Evolutionary conservation across 2,797 vertebrate species (phyloP), one percentile per base, ranked within the genome.

Genomic region (Heliangelus exortis): DNA sequence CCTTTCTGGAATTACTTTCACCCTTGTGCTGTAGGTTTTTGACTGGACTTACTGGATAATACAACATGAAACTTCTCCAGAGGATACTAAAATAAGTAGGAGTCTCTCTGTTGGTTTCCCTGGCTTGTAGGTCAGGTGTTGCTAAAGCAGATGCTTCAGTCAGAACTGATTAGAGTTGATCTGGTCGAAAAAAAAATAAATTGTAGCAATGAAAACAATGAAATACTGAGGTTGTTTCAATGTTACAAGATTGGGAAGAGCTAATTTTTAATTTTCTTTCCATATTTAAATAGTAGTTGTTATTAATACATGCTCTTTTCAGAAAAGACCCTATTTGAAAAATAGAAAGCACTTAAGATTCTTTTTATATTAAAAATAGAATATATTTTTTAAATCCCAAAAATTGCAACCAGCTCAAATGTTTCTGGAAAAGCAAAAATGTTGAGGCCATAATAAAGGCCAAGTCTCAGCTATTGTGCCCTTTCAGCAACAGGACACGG

Each of bases 121-220:
- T 73, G 54, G 57, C 31, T 69, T 82, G 47, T 78, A 66, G 76
- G 87, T 92, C 75, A 91, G 81, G 75, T 89, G 72, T 58, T 92
- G 34, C 43, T 89, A 89, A 89, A 92, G 76, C 79, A 94, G 45
- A 85, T 91, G 76, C 39, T 78, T 72, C 81, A 95, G 65, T 94
- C 66, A 65, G 58, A 92, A 84, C 55, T 84, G 81, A 91, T 94
- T 89, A 83, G 65, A 77, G 51, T 69, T 81, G 59, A 81, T 82
- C 47, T 79, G 51, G 18, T 76, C 92, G 48, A 31, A n/a, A 65
- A 83, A 34, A 88, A 18, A 47, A n/a, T n/a, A 50, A 68, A 77
- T 57, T 54, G n/a, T 43, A 73, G 47, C 43, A 62, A 31, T 10
- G 20, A 54, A 91, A 72, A 15, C 2, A 81, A 18, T 76, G 63